A percentile compares a stretch with the other conserved stretches of the same genome.
phyloP scores from a whole-genome alignment of 2,888 invertebrate genomes.

The Lasioglossum oenotherae region DNA sequence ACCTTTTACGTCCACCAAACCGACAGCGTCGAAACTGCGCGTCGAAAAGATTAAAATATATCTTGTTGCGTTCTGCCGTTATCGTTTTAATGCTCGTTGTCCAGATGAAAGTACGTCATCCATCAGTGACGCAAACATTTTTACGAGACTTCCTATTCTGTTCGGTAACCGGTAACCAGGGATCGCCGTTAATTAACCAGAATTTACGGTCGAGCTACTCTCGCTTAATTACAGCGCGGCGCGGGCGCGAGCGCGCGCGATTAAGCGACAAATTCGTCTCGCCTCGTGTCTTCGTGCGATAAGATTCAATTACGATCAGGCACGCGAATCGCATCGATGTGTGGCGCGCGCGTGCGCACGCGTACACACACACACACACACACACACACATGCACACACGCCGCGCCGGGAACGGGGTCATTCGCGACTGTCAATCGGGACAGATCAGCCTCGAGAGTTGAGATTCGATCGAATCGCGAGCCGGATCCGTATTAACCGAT shows the following conservation, averaged over 20 bases:
- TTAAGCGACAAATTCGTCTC: conserved; percentile 12
- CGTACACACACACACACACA: neutral
- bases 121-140: conserved; percentile 17
- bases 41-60: neutral
- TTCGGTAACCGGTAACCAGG: neutral
- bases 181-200: conserved; percentile 7
- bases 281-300: conserved; percentile 34
- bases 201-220: neutral
- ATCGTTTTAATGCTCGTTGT: neutral
- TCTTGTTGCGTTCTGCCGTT: neutral
- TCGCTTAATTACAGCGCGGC: conserved; percentile 20
- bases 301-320: conserved; percentile 45
- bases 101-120: neutral
- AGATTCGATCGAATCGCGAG: conserved; percentile 23
- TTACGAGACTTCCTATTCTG: neutral
- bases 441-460: conserved; percentile 19
- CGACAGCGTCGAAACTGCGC: neutral
- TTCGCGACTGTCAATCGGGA: conserved; percentile 43
- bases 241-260: neutral
- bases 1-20: neutral
- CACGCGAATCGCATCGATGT: conserved; percentile 31
- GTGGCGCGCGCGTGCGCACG: no score
- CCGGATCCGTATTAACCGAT: conserved; percentile 44
- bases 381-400: no score
- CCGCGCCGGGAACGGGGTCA: neutral